Conservation (phyloP, 2,113 vertebrate species). For the Mirza zaza region DNA sequence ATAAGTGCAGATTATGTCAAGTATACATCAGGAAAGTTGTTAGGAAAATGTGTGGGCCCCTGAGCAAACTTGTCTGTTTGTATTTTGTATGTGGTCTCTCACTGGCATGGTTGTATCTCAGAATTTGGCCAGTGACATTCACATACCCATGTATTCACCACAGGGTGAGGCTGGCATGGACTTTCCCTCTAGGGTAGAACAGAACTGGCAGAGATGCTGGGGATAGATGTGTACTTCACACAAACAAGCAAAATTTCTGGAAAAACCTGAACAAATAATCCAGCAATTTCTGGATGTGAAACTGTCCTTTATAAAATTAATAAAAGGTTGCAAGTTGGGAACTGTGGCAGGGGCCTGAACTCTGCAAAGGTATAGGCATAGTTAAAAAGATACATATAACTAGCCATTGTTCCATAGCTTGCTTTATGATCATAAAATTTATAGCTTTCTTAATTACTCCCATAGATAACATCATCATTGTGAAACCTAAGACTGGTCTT, state of each 20-base stretch:
- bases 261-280: slow-evolving; percentile 38
- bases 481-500: no score
- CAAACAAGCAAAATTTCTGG: not conserved
- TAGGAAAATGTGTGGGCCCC: not conserved
- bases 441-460: no score
- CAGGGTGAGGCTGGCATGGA: not conserved
- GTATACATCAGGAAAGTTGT: not conserved
- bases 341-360: no score
- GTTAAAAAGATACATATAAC: no score
- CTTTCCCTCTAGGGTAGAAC: not conserved
- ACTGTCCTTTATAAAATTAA: no score
- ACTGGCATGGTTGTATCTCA: not conserved
- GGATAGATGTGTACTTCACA: not conserved
- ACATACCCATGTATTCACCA: not conserved
- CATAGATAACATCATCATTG: no score
- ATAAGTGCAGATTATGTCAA: not conserved
- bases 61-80: not conserved
- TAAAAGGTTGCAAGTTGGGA: no score
- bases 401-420: no score
- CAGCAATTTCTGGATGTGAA: not conserved
- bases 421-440: no score
- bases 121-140: not conserved
- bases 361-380: no score
- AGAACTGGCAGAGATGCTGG: not conserved
- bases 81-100: not conserved